Conservation (phyloP, 37 sponge, comb jelly and placozoan genomes). For the Theonella swinhoei region DNA sequence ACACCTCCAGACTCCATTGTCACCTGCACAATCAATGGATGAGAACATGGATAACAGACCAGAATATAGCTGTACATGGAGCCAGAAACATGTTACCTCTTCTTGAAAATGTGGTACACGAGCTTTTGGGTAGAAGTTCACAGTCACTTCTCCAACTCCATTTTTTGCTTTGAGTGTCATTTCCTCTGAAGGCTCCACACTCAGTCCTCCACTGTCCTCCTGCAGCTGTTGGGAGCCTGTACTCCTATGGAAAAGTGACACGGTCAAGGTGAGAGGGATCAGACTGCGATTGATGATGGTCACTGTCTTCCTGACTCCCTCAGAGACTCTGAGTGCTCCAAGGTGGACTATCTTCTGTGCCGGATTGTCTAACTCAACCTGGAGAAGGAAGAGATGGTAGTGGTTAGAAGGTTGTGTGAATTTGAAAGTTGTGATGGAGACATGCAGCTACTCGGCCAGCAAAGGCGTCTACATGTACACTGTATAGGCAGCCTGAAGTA, state of each 20-base stretch:
- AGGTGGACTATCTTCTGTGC: constrained; percentile 80
- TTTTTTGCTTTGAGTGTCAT: constrained; percentile 75
- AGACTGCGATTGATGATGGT: constrained; percentile 85
- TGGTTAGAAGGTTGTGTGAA: no score
- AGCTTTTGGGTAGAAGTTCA: constrained; percentile 75
- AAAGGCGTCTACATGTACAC: no score
- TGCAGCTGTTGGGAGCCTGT: constrained; percentile 55
- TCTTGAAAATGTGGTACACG: constrained; percentile 88
- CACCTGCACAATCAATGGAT: constrained; percentile 48
- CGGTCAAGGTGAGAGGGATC: constrained; percentile 65
- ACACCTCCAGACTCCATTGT: constrained; percentile 80
- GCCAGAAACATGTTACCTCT: no score
- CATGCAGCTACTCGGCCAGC: no score
- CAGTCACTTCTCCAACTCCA: constrained; percentile 41
- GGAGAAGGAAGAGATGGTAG: no score
- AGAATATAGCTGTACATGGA: neutral
- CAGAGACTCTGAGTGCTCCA: constrained; percentile 80
- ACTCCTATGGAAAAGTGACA: constrained; percentile 60
- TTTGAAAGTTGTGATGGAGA: neutral
- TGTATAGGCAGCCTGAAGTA: no score
- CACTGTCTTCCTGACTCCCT: constrained; percentile 49
- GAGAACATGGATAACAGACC: neutral
- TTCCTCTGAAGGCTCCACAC: constrained; percentile 64
- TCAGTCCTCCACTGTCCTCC: constrained; percentile 56
- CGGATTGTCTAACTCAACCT: constrained; percentile 86